Evolutionary conservation across 2,797 vertebrate species (phyloP), one percentile per base, ranked within the genome.

Genomic region (Cygnus olor): DNA sequence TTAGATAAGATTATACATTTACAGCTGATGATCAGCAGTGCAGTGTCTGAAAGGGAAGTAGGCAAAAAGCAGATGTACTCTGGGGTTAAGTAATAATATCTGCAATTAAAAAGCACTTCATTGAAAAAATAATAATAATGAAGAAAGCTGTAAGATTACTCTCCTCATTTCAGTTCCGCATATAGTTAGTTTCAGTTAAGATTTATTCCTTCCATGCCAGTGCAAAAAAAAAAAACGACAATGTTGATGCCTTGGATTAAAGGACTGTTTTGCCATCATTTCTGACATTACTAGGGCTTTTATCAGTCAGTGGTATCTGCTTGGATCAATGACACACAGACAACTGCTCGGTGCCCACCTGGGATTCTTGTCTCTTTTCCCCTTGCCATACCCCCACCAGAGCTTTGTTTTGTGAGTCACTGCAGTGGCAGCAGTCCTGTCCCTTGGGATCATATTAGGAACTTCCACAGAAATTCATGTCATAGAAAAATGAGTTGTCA

Each of bases 311-410:
- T 2, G 3, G 1, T 30, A 3, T 15, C 71, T 11, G 1, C 44
- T 34, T 28, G 49, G 69, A 51, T 63, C 57, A 2, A 5, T 89
- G 45, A 42, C 15, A 49, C 49, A 30, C 21, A 72, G 30, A 63
- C 40, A 53, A 24, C 56, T 57, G 21, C 22, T 27, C 7, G 1
- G 45, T 0, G 0, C 53, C 40, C 69, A 20, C 53, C 38, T 65
- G 66, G 45, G 63, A 21, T 68, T 80, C 53, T 34, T 28, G 4
- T 32, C 16, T 25, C 61, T 78, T 45, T 63, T 79, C 17, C 18
- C 38, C 74, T 63, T 5, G 1, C 36, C 38, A 1, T 19, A 17
- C 18, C 13, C 27, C 1, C 13, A 11, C 28, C 1, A 1, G 25
- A 30, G 30, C 27, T 42, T 56, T 18, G 6, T 22, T 93, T 57